Base-by-base conservation (phyloP, 2,113 vertebrate genomes). In the Gobio gobio region DNA sequence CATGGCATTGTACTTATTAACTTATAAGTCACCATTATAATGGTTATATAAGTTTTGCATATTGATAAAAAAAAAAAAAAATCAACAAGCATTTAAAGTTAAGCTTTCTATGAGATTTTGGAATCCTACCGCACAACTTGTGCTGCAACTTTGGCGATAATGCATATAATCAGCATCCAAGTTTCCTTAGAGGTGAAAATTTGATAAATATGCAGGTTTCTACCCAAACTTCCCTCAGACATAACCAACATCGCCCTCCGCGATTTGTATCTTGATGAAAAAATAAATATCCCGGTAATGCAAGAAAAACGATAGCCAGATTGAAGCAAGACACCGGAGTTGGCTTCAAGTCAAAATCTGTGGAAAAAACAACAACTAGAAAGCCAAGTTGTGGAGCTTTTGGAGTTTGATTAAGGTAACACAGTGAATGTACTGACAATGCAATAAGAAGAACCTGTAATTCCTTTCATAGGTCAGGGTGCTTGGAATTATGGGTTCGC, bases 311-410 rank as follows among this genome's bases (percentile, higher is more conserved):
- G 56, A 78, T 51, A 20, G 47, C 33, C 33, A 82, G 78, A 83
- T 85, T 86, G 66, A 83, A 86, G 78, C 78, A 86, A 84, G 83
- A 89, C 76, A 85, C 26, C 64, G 54, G 76, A 75, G 75, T 74
- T 76, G 82, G 59, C 70, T 18, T 14, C 45, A 51, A 58, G 20
- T 77, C 63, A 77, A 83, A 59, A 66, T 58, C 26, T 29, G 33
- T 45, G 56, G 78, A 81, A 76, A 84, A 22, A 63, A 66, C 58
- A 82, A 84, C 59, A 82, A 16, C 10, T 10, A 43, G 36, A 43
- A 20, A 26, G 80, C 63, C 40, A 77, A 75, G 73, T 73, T 74
- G 26, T 66, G 47, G 72, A 68, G 86, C 14, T 76, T 72, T 78
- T 61, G 29, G 64, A 61, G 56, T 33, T 22, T 58, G 70, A 73